A percentile compares a stretch with the other conserved stretches of the same genome.
phyloP scores from a whole-genome alignment of 2,888 invertebrate species.

The Heliconius aoede region DNA sequence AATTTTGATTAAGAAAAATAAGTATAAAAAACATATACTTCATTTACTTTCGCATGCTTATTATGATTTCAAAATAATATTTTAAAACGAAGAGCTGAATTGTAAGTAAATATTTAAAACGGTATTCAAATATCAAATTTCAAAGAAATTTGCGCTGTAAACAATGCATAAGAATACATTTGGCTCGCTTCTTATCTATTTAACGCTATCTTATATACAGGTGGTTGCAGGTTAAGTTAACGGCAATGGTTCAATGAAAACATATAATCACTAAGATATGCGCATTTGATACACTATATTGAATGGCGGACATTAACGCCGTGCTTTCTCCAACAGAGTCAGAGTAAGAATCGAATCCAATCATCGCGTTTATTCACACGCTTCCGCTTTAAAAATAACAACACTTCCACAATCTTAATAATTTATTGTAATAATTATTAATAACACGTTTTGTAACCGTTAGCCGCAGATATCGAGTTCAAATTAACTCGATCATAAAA shows the following conservation, averaged over 20 bases:
- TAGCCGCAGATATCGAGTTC: neutral
- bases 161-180: neutral
- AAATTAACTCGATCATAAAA: slow-evolving; percentile 3
- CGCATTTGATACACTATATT: neutral
- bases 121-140: no score
- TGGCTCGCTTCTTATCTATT: neutral
- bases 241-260: neutral
- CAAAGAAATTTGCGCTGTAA: neutral
- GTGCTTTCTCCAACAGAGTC: neutral
- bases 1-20: no score
- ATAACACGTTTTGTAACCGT: slow-evolving; percentile 10
- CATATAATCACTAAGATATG: neutral
- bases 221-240: neutral
- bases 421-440: slow-evolving; percentile 17
- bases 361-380: neutral
- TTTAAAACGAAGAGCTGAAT: no score
- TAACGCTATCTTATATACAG: neutral
- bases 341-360: neutral
- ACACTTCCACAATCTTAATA: neutral
- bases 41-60: no score
- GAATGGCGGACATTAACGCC: neutral
- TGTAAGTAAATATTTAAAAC: no score
- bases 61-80: no score
- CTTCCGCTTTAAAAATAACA: neutral
- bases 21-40: no score